phyloP scores from a whole-genome alignment of 1,140 invertebrate species.

The Diorhabda sublineata region DNA sequence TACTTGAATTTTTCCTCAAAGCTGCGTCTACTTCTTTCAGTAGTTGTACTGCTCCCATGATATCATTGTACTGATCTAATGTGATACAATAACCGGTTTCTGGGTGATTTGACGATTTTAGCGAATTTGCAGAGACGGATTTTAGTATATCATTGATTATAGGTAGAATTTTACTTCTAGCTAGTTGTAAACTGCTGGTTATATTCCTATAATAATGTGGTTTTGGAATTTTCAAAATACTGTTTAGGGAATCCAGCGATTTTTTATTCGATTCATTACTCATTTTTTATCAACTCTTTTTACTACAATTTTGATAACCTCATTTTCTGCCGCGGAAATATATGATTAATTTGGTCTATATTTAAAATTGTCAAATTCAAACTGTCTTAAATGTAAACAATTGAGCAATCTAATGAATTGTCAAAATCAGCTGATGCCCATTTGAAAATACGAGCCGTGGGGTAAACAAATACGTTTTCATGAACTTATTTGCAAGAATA shows the following conservation, averaged over 20 bases:
- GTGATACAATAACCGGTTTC: constrained; percentile 12
- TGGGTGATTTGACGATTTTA: neutral
- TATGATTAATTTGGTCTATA: too few relatives aligned
- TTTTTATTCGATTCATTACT: neutral
- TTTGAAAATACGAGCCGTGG: too few relatives aligned
- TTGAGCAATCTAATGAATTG: too few relatives aligned
- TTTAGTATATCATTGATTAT: constrained; percentile 18
- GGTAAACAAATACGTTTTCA: too few relatives aligned
- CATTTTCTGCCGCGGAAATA: too few relatives aligned
- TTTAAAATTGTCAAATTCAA: too few relatives aligned
- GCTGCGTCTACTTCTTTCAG: constrained; percentile 18
- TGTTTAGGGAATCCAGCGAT: constrained; percentile 12
- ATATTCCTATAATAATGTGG: neutral
- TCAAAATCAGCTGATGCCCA: too few relatives aligned
- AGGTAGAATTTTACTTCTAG: constrained; percentile 17
- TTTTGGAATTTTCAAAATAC: constrained; percentile 7
- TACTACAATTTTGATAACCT: too few relatives aligned
- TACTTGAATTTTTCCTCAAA: constrained; percentile 4
- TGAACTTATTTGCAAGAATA: too few relatives aligned
- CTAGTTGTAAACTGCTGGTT: constrained; percentile 13
- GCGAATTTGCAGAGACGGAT: constrained; percentile 6
- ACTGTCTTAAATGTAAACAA: too few relatives aligned
- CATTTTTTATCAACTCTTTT: too few relatives aligned
- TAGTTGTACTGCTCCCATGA: constrained; percentile 20
- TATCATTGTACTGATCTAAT: constrained; percentile 22